Percentiles rank a stretch among this genome's conserved stretches.
phyloP scores from a whole-genome alignment of 2,888 invertebrate species.

The Oxystoma pomonae region DNA sequence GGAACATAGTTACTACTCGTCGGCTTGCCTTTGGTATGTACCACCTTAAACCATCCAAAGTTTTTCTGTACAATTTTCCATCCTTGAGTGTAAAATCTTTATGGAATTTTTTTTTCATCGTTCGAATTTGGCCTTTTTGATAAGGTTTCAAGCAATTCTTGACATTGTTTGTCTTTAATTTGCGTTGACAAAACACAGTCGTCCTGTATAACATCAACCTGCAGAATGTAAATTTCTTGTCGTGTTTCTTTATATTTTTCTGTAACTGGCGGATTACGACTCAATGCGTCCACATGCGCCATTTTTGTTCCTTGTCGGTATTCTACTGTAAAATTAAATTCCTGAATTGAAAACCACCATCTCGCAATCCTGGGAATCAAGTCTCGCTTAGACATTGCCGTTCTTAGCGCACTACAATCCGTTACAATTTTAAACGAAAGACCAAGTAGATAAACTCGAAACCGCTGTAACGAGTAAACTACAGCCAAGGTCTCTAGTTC shows the following conservation, averaged over 20 bases:
- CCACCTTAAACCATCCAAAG: background rate
- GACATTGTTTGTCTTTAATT: conserved; percentile 5
- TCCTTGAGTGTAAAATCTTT: conserved; percentile 1
- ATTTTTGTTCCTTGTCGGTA: conserved; percentile 33
- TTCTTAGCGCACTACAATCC: conserved; percentile 3
- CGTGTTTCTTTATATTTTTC: conserved; percentile 1
- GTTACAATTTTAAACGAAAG: background rate
- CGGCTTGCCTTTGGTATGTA: background rate
- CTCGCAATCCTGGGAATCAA: conserved; percentile 32
- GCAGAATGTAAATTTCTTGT: background rate
- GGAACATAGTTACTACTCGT: conserved; percentile 15
- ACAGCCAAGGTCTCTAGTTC: background rate
- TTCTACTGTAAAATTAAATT: conserved; percentile 34
- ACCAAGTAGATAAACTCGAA: background rate
- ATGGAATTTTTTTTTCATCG: conserved; percentile 5
- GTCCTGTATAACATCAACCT: conserved; percentile 4
- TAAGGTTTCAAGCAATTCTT: background rate
- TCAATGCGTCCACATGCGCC: conserved; percentile 35
- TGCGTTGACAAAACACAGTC: conserved; percentile 11
- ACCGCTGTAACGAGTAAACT: background rate
- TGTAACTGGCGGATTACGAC: conserved; percentile 27
- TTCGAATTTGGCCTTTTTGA: background rate
- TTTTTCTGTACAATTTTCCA: too few relatives aligned
- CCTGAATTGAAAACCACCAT: conserved; percentile 36
- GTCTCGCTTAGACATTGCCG: conserved; percentile 22